Evolutionary conservation across 1,140 invertebrate species (phyloP).

Genomic region (Chrysoperla carnea): DNA sequence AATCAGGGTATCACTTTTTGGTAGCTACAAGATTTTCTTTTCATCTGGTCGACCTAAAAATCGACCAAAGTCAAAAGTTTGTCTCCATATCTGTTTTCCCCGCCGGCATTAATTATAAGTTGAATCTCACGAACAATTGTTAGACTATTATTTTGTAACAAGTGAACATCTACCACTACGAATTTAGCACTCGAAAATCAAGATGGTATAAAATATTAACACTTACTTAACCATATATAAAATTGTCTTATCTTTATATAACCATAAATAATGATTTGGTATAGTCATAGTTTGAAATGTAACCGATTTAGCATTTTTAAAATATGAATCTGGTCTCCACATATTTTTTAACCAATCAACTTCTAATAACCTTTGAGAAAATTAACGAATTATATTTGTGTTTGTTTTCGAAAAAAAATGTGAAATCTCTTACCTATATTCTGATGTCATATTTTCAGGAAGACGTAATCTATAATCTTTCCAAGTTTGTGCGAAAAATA

Average conservation of each 20-base stretch:
- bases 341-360: slow-evolving; percentile 80
- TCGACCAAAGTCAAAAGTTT: no score
- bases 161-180: no score
- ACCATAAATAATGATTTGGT: slow-evolving; percentile 79
- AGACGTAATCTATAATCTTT: slow-evolving; percentile 72
- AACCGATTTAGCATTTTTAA: slow-evolving; percentile 80
- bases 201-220: slow-evolving; percentile 5
- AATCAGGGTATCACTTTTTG: no score
- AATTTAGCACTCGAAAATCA: no score
- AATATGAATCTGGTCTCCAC: slow-evolving; percentile 80
- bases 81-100: no score
- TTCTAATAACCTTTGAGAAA: slow-evolving; percentile 45
- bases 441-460: slow-evolving; percentile 81
- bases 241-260: slow-evolving; percentile 76
- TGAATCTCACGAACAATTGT: no score
- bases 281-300: slow-evolving; percentile 89
- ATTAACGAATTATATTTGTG: background rate
- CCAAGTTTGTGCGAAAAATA: slow-evolving; percentile 85
- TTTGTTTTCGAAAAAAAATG: no score
- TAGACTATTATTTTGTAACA: no score
- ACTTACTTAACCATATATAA: slow-evolving; percentile 72
- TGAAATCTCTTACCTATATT: slow-evolving; percentile 43
- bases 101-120: background rate
- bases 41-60: no score
- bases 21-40: no score